Conservation (phyloP, 2,888 invertebrate species). For the Brenthis hecate region DNA sequence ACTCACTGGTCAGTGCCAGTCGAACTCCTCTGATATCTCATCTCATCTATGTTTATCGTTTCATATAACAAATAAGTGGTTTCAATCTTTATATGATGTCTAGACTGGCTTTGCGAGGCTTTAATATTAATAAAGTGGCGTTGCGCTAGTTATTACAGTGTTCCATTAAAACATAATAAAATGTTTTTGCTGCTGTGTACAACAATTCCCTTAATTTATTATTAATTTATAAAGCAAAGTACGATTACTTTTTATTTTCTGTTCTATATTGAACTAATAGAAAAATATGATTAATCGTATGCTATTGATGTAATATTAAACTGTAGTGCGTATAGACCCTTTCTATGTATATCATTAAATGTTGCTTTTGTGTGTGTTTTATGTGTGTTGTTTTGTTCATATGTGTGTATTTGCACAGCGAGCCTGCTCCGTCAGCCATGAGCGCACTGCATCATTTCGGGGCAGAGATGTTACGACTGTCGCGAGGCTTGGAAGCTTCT, state of each 20-base stretch:
- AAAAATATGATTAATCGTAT: too few species aligned
- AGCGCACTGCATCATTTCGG: constrained; percentile 93
- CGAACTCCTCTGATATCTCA: too few species aligned
- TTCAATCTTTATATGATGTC: not conserved
- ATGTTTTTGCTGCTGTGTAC: too few species aligned
- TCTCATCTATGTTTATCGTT: not conserved
- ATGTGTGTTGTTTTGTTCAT: constrained; percentile 48
- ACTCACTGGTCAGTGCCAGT: too few species aligned
- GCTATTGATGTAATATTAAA: not conserved
- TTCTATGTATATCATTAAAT: constrained; percentile 10
- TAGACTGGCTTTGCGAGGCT: constrained; percentile 5
- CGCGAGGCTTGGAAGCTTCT: constrained; percentile 90
- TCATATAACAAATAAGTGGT: not conserved
- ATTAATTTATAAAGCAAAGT: too few species aligned
- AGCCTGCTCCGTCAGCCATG: constrained; percentile 91
- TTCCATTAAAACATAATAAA: too few species aligned
- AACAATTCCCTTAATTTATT: too few species aligned
- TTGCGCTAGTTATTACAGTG: not conserved
- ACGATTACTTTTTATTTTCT: too few species aligned
- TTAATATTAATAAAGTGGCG: not conserved
- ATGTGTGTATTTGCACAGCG: constrained; percentile 79
- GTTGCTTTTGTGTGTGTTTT: constrained; percentile 35
- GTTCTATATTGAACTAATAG: too few species aligned
- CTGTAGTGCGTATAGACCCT: constrained; percentile 5
- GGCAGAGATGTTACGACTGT: constrained; percentile 92